These are phyloP conservation scores for Oxyruncus cristatus DNA, from an alignment of 2,113 vertebrate species.

Conservation along the genomic window DNA sequence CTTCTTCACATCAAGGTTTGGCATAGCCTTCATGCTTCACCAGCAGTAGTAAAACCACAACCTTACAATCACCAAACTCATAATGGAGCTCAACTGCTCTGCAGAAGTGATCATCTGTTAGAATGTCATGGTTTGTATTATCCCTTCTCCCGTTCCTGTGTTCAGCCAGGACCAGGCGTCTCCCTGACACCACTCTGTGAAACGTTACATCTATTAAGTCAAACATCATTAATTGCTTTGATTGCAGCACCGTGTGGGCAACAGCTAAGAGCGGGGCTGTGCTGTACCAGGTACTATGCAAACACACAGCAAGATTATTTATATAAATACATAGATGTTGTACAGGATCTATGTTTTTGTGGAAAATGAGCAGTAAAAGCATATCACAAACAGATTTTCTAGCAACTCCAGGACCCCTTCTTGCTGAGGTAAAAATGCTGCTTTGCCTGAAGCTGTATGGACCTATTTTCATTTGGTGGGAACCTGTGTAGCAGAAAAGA, in stretches of 20 bases:
- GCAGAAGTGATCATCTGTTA: background rate
- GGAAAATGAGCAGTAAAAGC: background rate
- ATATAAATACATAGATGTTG: background rate
- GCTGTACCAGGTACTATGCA: background rate
- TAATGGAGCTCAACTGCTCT: background rate
- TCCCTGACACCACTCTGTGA: background rate
- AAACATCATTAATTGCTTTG: background rate
- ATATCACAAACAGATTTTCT: background rate
- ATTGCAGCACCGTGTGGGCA: background rate
- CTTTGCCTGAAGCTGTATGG: background rate
- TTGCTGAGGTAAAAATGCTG: background rate
- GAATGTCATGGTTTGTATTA: background rate
- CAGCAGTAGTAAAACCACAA: background rate
- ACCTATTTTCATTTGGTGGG: background rate
- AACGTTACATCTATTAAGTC: background rate
- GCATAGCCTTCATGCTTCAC: background rate
- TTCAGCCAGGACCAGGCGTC: background rate
- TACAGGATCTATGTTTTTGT: background rate
- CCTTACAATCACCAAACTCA: background rate
- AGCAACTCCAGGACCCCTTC: background rate
- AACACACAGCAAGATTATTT: background rate
- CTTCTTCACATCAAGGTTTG: background rate
- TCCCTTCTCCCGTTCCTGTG: background rate
- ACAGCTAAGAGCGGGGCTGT: background rate
- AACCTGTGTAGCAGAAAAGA: background rate